Base-by-base conservation (phyloP, 2,113 vertebrate species). In the Theristicus caerulescens region DNA sequence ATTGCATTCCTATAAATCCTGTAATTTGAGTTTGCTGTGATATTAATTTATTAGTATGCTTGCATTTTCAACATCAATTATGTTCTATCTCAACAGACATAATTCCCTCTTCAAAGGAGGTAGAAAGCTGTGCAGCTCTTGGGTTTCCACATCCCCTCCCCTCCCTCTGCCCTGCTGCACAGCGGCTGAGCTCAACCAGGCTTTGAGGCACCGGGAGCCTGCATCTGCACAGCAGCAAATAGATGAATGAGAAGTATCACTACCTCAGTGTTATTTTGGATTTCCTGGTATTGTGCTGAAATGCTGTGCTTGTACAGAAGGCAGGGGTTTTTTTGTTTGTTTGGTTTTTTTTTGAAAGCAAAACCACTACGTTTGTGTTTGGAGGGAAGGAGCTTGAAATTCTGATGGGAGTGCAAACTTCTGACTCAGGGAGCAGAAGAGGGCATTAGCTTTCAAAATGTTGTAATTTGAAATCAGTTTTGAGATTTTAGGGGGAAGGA, bases 1-100 rank as follows among this genome's bases (percentile, higher is more conserved):
- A 66, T 86, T 83, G 94, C 93, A 4, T 96, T 89, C 66, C 80
- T 86, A 94, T 94, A 93, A 97, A 93, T 91, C 94, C 85, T 18
- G 89, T 73, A 21, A 46, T 52, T 89, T 25, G 3, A 74, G 74
- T 91, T 83, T 88, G 81, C 95, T 94, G 86, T 89, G 94, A 94
- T 94, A 96, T 90, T 97, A 95, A 94, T 97, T 97, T 96, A 97
- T 96, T 94, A 82, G 77, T n/a, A 77, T 8, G 34, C 70, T 10
- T 55, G 58, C 90, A 77, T 97, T 97, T 78, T 87, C 87, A 52
- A 51, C 93, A 95, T 96, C 94, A 93, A 57, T 96, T 96, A 83
- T 21, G 3, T n/a, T 77, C 92, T 42, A 57, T 81, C 92, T 95
- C 91, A 90, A 29, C 96, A 92, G 94, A 65, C 82, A 77, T 90